Percentiles rank a stretch among this genome's conserved stretches.
Conservation (phyloP, 1,140 invertebrate species). For the Tachypleus tridentatus region DNA sequence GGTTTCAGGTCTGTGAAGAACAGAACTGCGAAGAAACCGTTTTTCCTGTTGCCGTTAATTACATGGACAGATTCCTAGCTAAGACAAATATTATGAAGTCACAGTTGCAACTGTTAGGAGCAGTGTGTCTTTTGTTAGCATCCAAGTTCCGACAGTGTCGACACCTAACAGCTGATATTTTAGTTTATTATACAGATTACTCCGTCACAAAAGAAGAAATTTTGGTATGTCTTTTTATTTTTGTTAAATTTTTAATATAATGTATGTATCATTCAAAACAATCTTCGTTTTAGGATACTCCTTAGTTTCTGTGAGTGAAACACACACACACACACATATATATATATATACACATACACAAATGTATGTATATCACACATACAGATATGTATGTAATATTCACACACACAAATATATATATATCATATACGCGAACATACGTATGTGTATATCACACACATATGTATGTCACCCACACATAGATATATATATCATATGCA, state of each 20-base stretch:
- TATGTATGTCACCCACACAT: too few relatives aligned
- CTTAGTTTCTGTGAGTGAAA: not conserved
- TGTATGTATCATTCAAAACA: conserved; percentile 7
- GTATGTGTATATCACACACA: too few relatives aligned
- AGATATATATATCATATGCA: too few relatives aligned
- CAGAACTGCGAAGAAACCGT: conserved; percentile 82
- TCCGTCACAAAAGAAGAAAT: conserved; percentile 71
- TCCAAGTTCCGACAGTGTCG: conserved; percentile 77
- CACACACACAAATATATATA: too few relatives aligned
- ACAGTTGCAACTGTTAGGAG: conserved; percentile 77
- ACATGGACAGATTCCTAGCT: conserved; percentile 80
- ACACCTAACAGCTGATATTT: conserved; percentile 59
- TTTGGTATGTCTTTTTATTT: conserved; percentile 52
- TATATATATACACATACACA: not conserved
- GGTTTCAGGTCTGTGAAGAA: conserved; percentile 74
- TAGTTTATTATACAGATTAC: conserved; percentile 84
- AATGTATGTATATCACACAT: too few relatives aligned
- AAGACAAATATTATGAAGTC: conserved; percentile 55
- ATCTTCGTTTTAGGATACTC: conserved; percentile 5
- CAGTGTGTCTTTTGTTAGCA: conserved; percentile 74
- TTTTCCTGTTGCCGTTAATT: conserved; percentile 78
- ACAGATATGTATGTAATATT: not conserved
- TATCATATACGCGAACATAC: too few relatives aligned
- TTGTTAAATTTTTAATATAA: conserved; percentile 10
- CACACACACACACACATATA: too few relatives aligned